A percentile compares a stretch with the other conserved stretches of the same genome.
Conservation (phyloP, 2,888 invertebrate genomes). For the Odontomyia ornata region DNA sequence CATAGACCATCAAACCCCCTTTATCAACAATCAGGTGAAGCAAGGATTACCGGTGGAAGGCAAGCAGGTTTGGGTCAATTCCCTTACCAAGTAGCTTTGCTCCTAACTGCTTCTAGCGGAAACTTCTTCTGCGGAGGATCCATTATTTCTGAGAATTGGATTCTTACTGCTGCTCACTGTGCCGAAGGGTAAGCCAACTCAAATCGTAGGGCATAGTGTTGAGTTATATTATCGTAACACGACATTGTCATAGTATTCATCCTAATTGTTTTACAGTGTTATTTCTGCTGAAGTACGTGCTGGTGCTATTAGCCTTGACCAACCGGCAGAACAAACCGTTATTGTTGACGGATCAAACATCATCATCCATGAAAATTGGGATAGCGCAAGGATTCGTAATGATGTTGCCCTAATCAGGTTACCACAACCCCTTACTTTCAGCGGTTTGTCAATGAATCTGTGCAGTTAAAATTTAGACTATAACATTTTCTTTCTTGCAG, state of each 20-base stretch:
- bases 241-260: no score
- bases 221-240: no score
- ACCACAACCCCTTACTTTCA: conserved; percentile 50
- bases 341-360: no score
- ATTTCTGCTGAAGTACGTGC: no score
- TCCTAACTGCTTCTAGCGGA: conserved; percentile 50
- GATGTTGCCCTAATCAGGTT: conserved; percentile 58
- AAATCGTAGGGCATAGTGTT: no score
- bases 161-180: conserved; percentile 18
- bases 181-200: neutral
- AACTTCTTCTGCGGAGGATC: conserved; percentile 15
- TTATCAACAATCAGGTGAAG: no score
- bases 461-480: no score
- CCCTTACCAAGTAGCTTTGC: conserved; percentile 57
- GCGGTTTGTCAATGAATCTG: neutral
- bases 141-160: conserved; percentile 3
- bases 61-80: conserved; percentile 52
- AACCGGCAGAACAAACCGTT: no score
- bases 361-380: conserved; percentile 51
- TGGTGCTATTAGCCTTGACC: no score
- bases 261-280: no score
- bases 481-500: no score
- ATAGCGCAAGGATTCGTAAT: conserved; percentile 52
- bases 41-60: conserved; percentile 54
- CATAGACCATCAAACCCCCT: no score